Evolutionary conservation across 2,113 vertebrate species (phyloP).

Genomic region (Ovis canadensis): DNA sequence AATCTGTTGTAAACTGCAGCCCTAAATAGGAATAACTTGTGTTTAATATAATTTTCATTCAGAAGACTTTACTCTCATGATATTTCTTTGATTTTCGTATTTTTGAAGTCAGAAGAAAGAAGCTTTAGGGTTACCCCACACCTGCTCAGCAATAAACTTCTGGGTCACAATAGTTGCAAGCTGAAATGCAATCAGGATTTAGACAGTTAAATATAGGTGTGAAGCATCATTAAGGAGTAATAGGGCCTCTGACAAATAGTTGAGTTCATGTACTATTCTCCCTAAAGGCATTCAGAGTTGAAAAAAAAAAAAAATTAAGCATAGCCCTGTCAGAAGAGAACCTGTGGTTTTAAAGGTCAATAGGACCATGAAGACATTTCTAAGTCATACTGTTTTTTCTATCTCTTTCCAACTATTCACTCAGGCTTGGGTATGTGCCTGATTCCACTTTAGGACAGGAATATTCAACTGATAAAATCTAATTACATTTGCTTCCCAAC

Average conservation of each 20-base stretch:
- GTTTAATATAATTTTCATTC: not conserved
- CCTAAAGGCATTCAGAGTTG: not conserved
- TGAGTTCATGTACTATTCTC: not conserved
- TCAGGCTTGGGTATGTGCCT: not conserved
- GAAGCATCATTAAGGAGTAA: not conserved
- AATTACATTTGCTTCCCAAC: conserved; percentile 65
- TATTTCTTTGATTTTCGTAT: not conserved
- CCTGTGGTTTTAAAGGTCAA: not conserved
- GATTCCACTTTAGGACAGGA: not conserved
- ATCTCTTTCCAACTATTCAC: not conserved
- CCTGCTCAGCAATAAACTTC: not conserved
- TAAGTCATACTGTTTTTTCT: not conserved
- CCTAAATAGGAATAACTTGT: not conserved
- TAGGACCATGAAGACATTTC: not conserved
- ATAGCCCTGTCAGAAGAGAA: not conserved
- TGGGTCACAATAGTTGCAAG: not conserved
- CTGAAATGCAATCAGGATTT: not conserved
- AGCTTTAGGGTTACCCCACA: not conserved
- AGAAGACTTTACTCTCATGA: not conserved
- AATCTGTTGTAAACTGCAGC: not conserved
- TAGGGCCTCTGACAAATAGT: not conserved
- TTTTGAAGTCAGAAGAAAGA: not conserved
- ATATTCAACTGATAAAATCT: conserved; percentile 55
- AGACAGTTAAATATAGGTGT: not conserved
- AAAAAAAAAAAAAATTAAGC: not conserved